phyloP scores from a whole-genome alignment of 2,888 invertebrate genomes.

The Xestobium rufovillosum region DNA sequence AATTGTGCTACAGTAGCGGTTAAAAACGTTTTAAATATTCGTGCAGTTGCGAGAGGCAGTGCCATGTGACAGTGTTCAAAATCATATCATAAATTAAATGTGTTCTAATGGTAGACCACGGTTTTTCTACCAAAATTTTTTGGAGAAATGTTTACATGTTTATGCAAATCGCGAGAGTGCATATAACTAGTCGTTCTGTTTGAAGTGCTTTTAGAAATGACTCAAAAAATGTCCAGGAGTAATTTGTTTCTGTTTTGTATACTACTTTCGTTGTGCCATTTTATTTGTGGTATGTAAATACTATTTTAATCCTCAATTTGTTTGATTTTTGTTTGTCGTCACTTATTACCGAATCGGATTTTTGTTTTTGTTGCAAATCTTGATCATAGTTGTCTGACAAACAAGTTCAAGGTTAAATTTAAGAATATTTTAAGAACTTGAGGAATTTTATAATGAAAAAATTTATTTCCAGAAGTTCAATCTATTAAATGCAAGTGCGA shows the following conservation, averaged over 20 bases:
- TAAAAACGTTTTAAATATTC: no score
- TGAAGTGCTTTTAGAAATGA: conserved; percentile 21
- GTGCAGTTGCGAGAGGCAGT: neutral
- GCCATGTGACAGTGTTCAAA: conserved; percentile 11
- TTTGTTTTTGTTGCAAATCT: no score
- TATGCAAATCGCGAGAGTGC: conserved; percentile 24
- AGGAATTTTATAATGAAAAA: conserved; percentile 12
- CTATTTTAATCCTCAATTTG: neutral
- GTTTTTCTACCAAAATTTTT: conserved; percentile 33
- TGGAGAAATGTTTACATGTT: conserved; percentile 29
- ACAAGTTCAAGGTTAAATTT: conserved; percentile 8
- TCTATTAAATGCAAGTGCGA: conserved; percentile 77
- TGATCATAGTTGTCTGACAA: conserved; percentile 2
- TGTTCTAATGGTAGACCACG: conserved; percentile 29
- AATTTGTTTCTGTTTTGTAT: conserved; percentile 31
- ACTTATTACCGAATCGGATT: no score
- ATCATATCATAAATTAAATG: conserved; percentile 24
- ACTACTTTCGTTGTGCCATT: conserved; percentile 35
- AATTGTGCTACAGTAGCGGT: no score
- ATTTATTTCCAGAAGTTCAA: conserved; percentile 46
- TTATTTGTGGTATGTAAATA: conserved; percentile 31
- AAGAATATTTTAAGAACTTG: conserved; percentile 4
- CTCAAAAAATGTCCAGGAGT: conserved; percentile 32
- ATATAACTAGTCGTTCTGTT: conserved; percentile 22
- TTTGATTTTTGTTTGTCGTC: neutral